A percentile compares a stretch with the other conserved stretches of the same genome.
These are phyloP conservation scores for Pandemis heparana DNA, from an alignment of 2,888 invertebrate genomes.

Conservation along the genomic window DNA sequence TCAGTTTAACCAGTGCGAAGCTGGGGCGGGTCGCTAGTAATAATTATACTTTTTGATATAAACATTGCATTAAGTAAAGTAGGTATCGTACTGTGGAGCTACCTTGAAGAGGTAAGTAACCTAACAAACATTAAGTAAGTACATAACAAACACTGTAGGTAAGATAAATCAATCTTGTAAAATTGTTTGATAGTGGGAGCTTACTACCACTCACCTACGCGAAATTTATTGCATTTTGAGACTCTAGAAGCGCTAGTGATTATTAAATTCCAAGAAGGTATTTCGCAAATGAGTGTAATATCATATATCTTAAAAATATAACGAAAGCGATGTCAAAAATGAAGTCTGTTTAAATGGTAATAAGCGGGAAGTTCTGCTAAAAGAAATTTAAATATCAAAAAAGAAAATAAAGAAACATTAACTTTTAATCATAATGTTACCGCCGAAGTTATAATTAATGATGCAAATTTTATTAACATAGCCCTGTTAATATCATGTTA, in stretches of 20 bases:
- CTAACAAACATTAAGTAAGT: too few species aligned
- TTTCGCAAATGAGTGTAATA: not conserved
- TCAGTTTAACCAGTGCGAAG: too few species aligned
- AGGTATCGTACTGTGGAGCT: too few species aligned
- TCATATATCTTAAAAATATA: too few species aligned
- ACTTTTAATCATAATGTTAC: not conserved
- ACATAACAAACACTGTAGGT: too few species aligned
- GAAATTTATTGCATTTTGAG: conserved; percentile 31
- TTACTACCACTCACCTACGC: not conserved
- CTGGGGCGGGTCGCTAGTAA: too few species aligned
- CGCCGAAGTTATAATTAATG: not conserved
- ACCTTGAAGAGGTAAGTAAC: too few species aligned
- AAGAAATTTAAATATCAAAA: not conserved
- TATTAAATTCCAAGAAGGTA: conserved; percentile 18
- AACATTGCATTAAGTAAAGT: too few species aligned
- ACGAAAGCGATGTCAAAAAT: not conserved
- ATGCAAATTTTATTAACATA: not conserved
- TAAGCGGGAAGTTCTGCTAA: not conserved
- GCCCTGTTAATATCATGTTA: not conserved
- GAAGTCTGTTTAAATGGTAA: not conserved
- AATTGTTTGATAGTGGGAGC: conserved; percentile 4
- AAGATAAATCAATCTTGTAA: too few species aligned
- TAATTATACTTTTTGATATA: too few species aligned
- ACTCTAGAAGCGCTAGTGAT: conserved; percentile 8
- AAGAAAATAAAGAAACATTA: not conserved